These are phyloP conservation scores for Tiaroga cobitis DNA, from an alignment of 2,797 vertebrate species.

Conservation along the genomic window DNA sequence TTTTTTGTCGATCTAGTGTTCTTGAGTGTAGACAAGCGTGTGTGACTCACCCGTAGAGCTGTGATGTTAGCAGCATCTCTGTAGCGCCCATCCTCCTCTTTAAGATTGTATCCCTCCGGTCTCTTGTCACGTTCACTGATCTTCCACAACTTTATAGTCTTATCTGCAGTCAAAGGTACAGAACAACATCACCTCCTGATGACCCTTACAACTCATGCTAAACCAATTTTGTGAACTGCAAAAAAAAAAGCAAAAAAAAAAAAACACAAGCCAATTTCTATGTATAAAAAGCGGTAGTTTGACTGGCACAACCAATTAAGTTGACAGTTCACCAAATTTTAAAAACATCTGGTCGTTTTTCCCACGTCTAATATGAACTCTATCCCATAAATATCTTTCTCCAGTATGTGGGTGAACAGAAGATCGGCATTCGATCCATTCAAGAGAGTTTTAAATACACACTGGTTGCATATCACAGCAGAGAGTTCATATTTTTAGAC, in stretches of 20 bases:
- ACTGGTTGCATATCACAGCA: conserved; percentile 44
- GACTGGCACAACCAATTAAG: background rate
- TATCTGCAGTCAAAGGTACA: conserved; percentile 79
- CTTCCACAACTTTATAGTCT: conserved; percentile 99
- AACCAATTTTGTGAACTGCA: background rate
- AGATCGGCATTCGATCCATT: conserved; percentile 4
- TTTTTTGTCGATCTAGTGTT: background rate
- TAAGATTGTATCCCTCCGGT: conserved; percentile 97
- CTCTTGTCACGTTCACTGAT: conserved; percentile 98
- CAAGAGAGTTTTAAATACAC: conserved; percentile 45
- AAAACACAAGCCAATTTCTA: background rate
- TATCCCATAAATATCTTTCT: conserved; percentile 20
- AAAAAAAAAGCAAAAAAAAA: background rate
- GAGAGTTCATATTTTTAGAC: conserved; percentile 48
- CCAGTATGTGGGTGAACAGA: conserved; percentile 29
- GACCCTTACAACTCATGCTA: background rate
- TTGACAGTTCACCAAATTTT: background rate
- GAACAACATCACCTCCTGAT: background rate
- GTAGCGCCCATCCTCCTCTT: conserved; percentile 96
- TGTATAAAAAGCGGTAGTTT: background rate
- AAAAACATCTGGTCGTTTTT: conserved; percentile 14
- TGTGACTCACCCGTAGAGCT: conserved; percentile 87
- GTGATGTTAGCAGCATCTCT: conserved; percentile 94
- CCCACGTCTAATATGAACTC: background rate
- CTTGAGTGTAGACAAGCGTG: background rate